Evolutionary conservation across 1,140 invertebrate genomes (phyloP).

Genomic region (Rhopalosiphum maidis): DNA sequence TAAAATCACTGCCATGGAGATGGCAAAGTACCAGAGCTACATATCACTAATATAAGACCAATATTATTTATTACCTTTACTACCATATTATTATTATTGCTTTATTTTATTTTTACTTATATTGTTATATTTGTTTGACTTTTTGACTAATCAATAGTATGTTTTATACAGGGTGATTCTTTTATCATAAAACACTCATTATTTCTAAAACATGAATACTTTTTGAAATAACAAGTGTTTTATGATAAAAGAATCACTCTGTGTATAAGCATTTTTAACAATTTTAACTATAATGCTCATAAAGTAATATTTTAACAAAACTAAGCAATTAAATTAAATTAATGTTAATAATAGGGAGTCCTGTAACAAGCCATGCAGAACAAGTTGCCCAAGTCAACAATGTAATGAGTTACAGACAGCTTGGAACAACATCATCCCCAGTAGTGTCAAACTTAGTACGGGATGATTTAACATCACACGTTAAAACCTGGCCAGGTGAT

Average conservation of each 20-base stretch:
- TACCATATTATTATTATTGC: not conserved
- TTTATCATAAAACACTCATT: too few species aligned
- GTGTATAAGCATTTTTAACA: not conserved
- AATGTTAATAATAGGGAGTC: constrained; percentile 27
- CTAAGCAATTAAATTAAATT: not conserved
- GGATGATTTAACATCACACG: constrained; percentile 88
- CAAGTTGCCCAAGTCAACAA: constrained; percentile 49
- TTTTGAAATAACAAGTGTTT: too few species aligned
- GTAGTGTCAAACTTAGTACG: constrained; percentile 86
- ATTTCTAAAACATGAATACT: too few species aligned
- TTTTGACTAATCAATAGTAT: not conserved
- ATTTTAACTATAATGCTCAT: not conserved
- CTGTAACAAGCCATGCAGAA: constrained; percentile 42
- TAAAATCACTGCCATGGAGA: not conserved
- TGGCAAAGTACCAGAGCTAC: not conserved
- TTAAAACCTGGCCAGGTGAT: constrained; percentile 90
- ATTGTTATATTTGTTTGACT: not conserved
- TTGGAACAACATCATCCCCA: constrained; percentile 82
- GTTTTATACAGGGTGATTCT: not conserved
- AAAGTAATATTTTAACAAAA: not conserved
- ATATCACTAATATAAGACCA: not conserved
- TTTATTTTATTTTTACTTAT: not conserved
- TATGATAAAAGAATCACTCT: too few species aligned
- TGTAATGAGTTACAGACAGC: constrained; percentile 62
- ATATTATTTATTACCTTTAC: not conserved